Evolutionary conservation across 1,140 invertebrate genomes (phyloP).

Genomic region (Musca vetustissima): DNA sequence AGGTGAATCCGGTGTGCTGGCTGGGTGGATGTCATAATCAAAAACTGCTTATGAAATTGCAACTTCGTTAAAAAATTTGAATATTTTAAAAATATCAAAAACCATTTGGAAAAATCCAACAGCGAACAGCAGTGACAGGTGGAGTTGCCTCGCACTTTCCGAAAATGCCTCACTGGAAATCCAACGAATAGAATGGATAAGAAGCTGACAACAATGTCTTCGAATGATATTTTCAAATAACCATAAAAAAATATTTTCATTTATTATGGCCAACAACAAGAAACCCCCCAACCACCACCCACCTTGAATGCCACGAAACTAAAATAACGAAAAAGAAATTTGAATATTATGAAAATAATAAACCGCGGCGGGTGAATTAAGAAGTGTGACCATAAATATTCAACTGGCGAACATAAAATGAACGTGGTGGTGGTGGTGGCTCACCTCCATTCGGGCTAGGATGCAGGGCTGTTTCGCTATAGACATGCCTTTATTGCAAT

Average conservation of each 20-base stretch:
- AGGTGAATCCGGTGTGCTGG: too few relatives aligned
- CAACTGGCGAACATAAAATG: too few relatives aligned
- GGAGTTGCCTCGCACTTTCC: too few relatives aligned
- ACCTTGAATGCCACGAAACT: slow-evolving; percentile 28
- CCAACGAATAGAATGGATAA: too few relatives aligned
- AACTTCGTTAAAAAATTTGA: slow-evolving; percentile 18
- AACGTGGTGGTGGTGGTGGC: too few relatives aligned
- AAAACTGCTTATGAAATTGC: slow-evolving; percentile 26
- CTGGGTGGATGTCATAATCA: slow-evolving; percentile 26
- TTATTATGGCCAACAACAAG: background rate
- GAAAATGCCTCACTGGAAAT: too few relatives aligned
- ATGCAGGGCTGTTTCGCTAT: too few relatives aligned
- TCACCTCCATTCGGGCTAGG: too few relatives aligned
- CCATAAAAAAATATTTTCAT: background rate
- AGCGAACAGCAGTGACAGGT: background rate
- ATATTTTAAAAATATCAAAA: slow-evolving; percentile 12
- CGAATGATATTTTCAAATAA: background rate
- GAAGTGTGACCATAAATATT: slow-evolving; percentile 37
- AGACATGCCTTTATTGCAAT: too few relatives aligned
- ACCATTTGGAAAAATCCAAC: background rate
- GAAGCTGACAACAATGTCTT: background rate
- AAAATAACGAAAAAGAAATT: slow-evolving; percentile 45
- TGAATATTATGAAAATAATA: slow-evolving; percentile 56
- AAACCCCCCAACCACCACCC: too few relatives aligned
- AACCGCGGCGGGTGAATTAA: slow-evolving; percentile 53